phyloP scores from a whole-genome alignment of 2,797 vertebrate species.

The Periophthalmus magnuspinnatus region DNA sequence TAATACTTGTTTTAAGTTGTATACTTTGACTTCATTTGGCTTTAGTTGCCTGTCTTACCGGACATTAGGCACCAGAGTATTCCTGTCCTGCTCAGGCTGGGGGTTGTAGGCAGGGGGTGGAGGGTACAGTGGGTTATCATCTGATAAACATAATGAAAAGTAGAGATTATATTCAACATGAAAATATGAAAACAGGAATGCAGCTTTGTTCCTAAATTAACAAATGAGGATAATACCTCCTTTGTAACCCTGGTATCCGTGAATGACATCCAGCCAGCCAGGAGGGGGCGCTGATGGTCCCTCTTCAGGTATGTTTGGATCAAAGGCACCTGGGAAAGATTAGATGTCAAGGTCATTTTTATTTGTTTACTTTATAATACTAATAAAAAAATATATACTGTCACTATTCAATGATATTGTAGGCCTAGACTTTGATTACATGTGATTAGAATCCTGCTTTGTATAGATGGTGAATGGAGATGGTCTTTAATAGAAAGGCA shows the following conservation, averaged over 20 bases:
- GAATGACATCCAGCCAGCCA: slow-evolving; percentile 72
- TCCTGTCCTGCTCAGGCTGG: slow-evolving; percentile 69
- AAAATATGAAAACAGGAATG: no score
- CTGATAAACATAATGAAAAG: slow-evolving; percentile 35
- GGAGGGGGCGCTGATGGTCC: slow-evolving; percentile 59
- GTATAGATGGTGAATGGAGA: no score
- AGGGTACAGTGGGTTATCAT: slow-evolving; percentile 58
- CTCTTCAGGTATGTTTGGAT: slow-evolving; percentile 74
- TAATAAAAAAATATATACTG: no score
- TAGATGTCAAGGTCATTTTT: neutral
- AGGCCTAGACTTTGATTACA: no score
- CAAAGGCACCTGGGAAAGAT: slow-evolving; percentile 59
- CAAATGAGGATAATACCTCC: slow-evolving; percentile 44
- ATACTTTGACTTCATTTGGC: neutral
- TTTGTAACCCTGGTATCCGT: slow-evolving; percentile 53
- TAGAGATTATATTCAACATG: neutral
- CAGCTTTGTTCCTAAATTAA: neutral
- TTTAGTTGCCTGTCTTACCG: slow-evolving; percentile 52
- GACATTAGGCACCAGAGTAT: slow-evolving; percentile 69
- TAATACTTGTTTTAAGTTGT: neutral
- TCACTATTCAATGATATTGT: no score
- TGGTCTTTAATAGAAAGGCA: neutral
- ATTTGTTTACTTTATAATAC: no score
- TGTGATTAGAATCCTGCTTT: no score
- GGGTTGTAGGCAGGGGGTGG: slow-evolving; percentile 69